These are phyloP conservation scores for Astyanax mexicanus DNA, from an alignment of 2,797 vertebrate genomes.

Conservation along the genomic window DNA sequence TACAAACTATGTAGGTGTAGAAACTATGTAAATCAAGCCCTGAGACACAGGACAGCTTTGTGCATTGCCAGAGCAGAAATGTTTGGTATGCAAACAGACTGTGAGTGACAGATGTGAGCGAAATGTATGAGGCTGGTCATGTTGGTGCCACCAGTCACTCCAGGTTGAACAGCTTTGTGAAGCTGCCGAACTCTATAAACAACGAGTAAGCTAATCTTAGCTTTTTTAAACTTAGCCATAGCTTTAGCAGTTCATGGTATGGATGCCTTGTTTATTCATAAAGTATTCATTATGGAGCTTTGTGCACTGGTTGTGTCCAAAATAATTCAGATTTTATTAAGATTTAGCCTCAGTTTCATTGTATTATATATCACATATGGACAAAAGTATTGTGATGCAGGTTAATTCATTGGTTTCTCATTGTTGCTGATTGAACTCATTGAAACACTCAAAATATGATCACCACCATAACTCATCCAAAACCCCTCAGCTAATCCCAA, in stretches of 20 bases:
- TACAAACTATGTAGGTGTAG: no score
- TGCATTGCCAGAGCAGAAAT: background rate
- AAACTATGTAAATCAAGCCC: background rate
- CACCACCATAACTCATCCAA: no score
- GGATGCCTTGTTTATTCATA: background rate
- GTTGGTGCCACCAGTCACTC: background rate
- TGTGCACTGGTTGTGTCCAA: no score
- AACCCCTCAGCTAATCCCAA: no score
- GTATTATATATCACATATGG: no score
- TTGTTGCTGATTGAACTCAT: no score
- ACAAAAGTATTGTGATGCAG: no score
- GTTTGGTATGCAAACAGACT: background rate
- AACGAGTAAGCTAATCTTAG: constrained; percentile 3
- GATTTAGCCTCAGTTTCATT: background rate
- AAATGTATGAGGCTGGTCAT: background rate
- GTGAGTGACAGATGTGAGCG: background rate
- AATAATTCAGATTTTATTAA: no score
- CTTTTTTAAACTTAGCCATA: background rate
- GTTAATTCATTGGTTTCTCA: no score
- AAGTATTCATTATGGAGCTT: background rate
- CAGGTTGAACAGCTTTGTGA: background rate
- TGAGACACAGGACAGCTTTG: background rate
- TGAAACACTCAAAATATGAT: no score
- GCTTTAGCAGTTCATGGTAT: background rate
- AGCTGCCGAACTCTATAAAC: background rate